Base-by-base conservation (phyloP, 2,113 vertebrate species). In the Peromyscus leucopus region DNA sequence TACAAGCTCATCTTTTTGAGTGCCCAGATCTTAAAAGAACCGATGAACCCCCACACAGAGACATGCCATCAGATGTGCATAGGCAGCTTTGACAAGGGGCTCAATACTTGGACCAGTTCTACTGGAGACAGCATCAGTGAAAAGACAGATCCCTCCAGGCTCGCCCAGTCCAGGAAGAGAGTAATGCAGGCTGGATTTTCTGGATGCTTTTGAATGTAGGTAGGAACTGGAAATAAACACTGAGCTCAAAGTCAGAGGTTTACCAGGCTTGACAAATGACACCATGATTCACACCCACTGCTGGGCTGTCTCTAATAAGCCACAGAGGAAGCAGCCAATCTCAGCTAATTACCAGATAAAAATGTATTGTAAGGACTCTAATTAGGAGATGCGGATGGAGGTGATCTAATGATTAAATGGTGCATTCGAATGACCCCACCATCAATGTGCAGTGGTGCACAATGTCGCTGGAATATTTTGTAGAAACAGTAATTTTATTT, bases 331-430 rank as follows among this genome's bases (percentile, higher is more conserved):
- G 99, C 99, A 98, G 99, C 99, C 99, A 99, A 99, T 99, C 99
- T 99, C 98, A 98, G 99, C 99, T 99, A 99, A 99, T 99, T 99
- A 99, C 99, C 99, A 99, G 99, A 99, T 99, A 99, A 99, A 99
- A 99, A 99, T 99, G 99, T 99, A 99, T 99, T 99, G 99, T 99
- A 99, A 99, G 98, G 99, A 99, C 98, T 99, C 99, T 99, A 99
- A 99, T 99, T 99, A 99, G 99, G 98, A 99, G 99, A 99, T 98
- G 99, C 98, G 99, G 99, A 99, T 98, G 98, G 99, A 99, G 99
- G 99, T 99, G 99, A 99, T 99, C 99, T 98, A 98, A 99, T 99
- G 99, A 99, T 99, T 99, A 99, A 99, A 99, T 98, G 98, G 99
- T 98, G 98, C 98, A 99, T 99, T 98, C 98, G 97, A 99, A 98